Evolutionary conservation across 2,797 vertebrate genomes (phyloP).

Genomic region (Xenops minutus): DNA sequence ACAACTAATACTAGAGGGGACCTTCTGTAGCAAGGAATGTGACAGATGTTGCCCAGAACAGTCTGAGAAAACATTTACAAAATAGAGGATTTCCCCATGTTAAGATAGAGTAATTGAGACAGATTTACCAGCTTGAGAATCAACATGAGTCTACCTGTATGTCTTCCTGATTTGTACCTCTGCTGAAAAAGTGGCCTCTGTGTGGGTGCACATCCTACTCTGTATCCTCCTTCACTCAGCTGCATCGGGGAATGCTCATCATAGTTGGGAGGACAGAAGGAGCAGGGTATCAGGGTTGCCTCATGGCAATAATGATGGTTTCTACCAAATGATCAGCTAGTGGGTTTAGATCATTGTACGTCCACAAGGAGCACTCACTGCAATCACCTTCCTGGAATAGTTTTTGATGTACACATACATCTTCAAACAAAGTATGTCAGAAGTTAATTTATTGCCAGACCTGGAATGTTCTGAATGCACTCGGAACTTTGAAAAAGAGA

Average conservation of each 20-base stretch:
- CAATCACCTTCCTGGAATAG: fast-evolving
- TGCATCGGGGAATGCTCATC: not conserved
- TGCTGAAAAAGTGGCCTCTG: not conserved
- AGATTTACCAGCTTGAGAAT: not conserved
- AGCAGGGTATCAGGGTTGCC: not conserved
- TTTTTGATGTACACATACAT: fast-evolving
- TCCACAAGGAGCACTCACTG: fast-evolving
- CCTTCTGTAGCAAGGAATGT: not conserved
- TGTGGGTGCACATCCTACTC: not conserved
- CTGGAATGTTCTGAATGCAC: not conserved
- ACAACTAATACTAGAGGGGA: not conserved
- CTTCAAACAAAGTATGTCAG: not conserved
- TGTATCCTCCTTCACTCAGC: not conserved
- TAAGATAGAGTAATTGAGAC: not conserved
- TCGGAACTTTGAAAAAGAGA: not conserved
- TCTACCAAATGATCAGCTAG: fast-evolving
- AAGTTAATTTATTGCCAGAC: not conserved
- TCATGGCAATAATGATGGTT: fast-evolving
- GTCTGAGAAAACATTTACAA: not conserved
- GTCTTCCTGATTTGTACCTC: not conserved
- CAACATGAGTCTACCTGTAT: not conserved
- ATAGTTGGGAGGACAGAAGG: fast-evolving
- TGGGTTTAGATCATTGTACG: fast-evolving
- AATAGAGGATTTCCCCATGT: not conserved
- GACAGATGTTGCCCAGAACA: not conserved